Evolutionary conservation across 2,113 vertebrate genomes (phyloP).

Genomic region (Chaenogobius annularis): DNA sequence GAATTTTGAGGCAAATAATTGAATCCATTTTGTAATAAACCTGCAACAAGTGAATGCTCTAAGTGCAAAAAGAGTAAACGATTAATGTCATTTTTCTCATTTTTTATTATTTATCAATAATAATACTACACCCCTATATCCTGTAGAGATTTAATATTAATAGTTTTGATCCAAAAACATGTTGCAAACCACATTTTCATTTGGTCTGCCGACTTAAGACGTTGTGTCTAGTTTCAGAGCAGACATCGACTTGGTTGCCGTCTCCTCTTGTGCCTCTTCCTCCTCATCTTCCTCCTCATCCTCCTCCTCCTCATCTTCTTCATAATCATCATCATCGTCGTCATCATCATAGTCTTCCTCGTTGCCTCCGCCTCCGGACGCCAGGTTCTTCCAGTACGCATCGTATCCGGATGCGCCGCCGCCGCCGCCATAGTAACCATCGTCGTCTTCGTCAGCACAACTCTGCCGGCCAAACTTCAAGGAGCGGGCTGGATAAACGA

Average conservation of each 20-base stretch:
- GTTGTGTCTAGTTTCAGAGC: slow-evolving; percentile 84
- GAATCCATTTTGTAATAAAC: too few species aligned
- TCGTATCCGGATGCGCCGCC: slow-evolving; percentile 89
- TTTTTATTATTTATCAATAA: too few species aligned
- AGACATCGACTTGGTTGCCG: slow-evolving; percentile 73
- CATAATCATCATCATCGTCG: slow-evolving; percentile 77
- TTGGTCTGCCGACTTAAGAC: slow-evolving; percentile 60
- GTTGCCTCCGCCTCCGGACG: slow-evolving; percentile 54
- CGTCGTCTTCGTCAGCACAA: slow-evolving; percentile 80
- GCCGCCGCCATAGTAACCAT: slow-evolving; percentile 46
- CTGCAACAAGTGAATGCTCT: too few species aligned
- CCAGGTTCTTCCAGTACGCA: slow-evolving; percentile 87
- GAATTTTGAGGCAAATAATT: too few species aligned
- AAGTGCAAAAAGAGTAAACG: too few species aligned
- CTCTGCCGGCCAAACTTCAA: slow-evolving; percentile 93
- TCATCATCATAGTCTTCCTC: slow-evolving; percentile 60
- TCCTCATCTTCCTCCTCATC: slow-evolving; percentile 86
- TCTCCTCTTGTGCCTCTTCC: slow-evolving; percentile 76
- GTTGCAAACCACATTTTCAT: neutral
- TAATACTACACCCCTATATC: too few species aligned
- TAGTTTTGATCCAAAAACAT: neutral
- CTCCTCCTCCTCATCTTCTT: slow-evolving; percentile 81
- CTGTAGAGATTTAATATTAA: neutral
- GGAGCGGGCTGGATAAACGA: slow-evolving; percentile 82
- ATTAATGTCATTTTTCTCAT: too few species aligned